Percentiles rank a stretch among this genome's conserved stretches.
Conservation (phyloP, 1,140 invertebrate genomes). For the Cydia fagiglandana region DNA sequence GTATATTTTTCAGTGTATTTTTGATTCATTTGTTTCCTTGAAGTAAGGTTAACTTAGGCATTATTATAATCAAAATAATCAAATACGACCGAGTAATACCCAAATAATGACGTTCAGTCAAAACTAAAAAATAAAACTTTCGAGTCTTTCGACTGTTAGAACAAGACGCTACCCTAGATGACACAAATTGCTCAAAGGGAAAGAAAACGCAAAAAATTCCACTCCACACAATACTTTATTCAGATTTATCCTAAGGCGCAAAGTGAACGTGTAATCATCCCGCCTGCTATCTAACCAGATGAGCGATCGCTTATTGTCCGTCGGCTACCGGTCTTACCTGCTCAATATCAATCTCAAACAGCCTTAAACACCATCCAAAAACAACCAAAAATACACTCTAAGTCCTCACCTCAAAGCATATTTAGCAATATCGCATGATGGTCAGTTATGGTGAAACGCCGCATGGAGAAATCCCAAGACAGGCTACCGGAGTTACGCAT, state of each 20-base stretch:
- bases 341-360: conserved; percentile 35
- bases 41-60: no score
- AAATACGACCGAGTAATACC: no score
- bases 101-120: no score
- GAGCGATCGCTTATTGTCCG: conserved; percentile 74
- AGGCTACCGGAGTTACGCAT: conserved; percentile 47
- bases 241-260: conserved; percentile 64
- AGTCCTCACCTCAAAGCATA: neutral
- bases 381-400: conserved; percentile 35
- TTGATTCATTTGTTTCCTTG: no score
- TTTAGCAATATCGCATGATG: conserved; percentile 36
- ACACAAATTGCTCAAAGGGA: neutral
- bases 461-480: conserved; percentile 29
- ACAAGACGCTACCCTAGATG: neutral
- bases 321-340: conserved; percentile 68
- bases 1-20: no score
- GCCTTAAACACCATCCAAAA: conserved; percentile 30
- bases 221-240: conserved; percentile 43
- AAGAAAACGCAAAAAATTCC: conserved; percentile 18
- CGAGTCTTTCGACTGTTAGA: no score
- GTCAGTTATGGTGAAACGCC: conserved; percentile 21
- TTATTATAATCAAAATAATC: no score
- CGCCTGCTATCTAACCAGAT: conserved; percentile 63
- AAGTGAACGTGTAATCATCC: conserved; percentile 61
- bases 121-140: no score